These are phyloP conservation scores for Tricholauxania praeusta DNA, from an alignment of 2,888 invertebrate species.

Conservation along the genomic window DNA sequence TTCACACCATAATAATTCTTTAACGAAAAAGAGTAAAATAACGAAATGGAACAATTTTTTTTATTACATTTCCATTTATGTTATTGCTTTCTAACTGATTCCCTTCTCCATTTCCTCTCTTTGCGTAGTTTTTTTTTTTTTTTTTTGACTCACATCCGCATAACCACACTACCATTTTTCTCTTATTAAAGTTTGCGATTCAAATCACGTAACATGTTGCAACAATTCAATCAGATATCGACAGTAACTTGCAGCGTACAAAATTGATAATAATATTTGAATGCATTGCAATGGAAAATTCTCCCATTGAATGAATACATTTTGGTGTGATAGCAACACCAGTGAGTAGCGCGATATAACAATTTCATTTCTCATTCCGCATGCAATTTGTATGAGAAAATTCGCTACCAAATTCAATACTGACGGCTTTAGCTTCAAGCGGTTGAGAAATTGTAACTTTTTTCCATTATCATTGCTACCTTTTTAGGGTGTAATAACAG, in stretches of 20 bases:
- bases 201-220: conserved; percentile 61
- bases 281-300: conserved; percentile 57
- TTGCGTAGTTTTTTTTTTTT: too few species aligned
- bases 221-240: conserved; percentile 67
- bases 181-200: conserved; percentile 41
- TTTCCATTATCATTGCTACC: too few species aligned
- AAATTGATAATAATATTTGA: conserved; percentile 62
- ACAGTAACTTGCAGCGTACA: conserved; percentile 43
- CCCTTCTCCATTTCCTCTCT: too few species aligned
- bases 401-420: not conserved
- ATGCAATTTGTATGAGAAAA: not conserved
- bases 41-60: too few species aligned
- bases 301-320: conserved; percentile 38
- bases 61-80: too few species aligned
- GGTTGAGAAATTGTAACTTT: conserved; percentile 7
- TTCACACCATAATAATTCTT: too few species aligned
- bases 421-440: not conserved
- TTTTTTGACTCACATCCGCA: too few species aligned
- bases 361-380: conserved; percentile 14
- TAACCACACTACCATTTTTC: not conserved
- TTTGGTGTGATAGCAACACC: not conserved
- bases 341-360: conserved; percentile 9
- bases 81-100: too few species aligned
- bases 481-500: too few species aligned
- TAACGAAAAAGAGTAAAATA: too few species aligned